These are phyloP conservation scores for Perdita meconis DNA, from an alignment of 2,888 invertebrate genomes.

Conservation along the genomic window DNA sequence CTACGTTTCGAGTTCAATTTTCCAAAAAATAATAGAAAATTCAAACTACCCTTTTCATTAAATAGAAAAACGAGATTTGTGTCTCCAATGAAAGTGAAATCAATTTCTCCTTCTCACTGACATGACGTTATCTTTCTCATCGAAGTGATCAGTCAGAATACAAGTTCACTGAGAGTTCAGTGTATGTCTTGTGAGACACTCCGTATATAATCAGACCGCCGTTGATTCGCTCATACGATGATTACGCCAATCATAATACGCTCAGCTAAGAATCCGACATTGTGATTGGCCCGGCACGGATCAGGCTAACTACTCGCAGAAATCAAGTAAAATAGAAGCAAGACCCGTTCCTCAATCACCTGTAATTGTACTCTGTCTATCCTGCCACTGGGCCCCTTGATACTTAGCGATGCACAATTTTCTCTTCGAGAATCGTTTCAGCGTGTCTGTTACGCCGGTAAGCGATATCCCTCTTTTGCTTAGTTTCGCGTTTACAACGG, in stretches of 20 bases:
- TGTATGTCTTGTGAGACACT: not conserved
- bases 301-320: conserved; percentile 64
- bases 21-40: too few relatives aligned
- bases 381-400: conserved; percentile 49
- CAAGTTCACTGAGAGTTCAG: too few relatives aligned
- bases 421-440: conserved; percentile 41
- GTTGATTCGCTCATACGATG: conserved; percentile 61
- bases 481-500: conserved; percentile 42
- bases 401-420: conserved; percentile 64
- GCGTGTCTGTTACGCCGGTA: conserved; percentile 35
- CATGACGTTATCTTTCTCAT: too few relatives aligned
- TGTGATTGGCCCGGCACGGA: conserved; percentile 61
- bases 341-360: conserved; percentile 67
- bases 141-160: too few relatives aligned
- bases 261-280: conserved; percentile 50
- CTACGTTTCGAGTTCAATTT: too few relatives aligned
- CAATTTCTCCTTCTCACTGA: too few relatives aligned
- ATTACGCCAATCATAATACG: conserved; percentile 70
- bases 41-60: too few relatives aligned
- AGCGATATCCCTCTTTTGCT: conserved; percentile 20
- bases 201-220: conserved; percentile 26
- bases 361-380: conserved; percentile 66
- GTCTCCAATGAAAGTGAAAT: too few relatives aligned
- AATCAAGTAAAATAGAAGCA: conserved; percentile 69
- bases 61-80: too few relatives aligned